A percentile compares a stretch with the other conserved stretches of the same genome.
Evolutionary conservation across 1,140 invertebrate genomes (phyloP).

Genomic region (Anastrepha ludens): DNA sequence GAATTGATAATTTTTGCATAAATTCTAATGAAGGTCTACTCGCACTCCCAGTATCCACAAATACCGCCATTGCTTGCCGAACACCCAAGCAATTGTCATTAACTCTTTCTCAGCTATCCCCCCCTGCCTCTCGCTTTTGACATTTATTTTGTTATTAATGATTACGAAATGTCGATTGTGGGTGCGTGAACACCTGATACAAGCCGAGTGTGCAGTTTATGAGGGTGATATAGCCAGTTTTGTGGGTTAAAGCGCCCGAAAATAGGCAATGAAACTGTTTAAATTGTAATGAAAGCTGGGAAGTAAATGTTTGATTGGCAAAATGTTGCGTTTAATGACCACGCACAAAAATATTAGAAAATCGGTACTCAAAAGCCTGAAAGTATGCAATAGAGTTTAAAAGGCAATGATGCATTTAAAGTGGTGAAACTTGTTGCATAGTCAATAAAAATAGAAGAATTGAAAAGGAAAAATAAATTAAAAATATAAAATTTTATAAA

Average conservation of each 20-base stretch:
- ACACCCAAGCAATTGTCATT: slow-evolving; percentile 36
- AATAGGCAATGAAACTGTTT: slow-evolving; percentile 26
- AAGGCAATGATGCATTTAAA: too few species aligned
- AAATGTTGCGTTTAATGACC: neutral
- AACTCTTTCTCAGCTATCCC: slow-evolving; percentile 30
- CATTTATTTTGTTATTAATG: slow-evolving; percentile 49
- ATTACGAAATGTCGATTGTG: slow-evolving; percentile 46
- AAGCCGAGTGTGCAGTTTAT: neutral
- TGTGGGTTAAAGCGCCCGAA: slow-evolving; percentile 33
- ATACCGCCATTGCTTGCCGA: neutral
- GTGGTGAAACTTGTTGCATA: too few species aligned
- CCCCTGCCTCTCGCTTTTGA: neutral
- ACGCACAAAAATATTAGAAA: neutral
- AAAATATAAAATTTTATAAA: too few species aligned
- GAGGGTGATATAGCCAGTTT: neutral
- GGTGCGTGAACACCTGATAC: slow-evolving; percentile 35
- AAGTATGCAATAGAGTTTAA: slow-evolving; percentile 9
- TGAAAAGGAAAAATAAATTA: neutral
- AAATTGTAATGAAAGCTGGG: neutral
- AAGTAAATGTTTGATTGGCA: neutral
- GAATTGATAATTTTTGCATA: slow-evolving; percentile 53
- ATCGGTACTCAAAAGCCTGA: neutral
- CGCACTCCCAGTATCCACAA: neutral
- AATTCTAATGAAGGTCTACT: slow-evolving; percentile 46
- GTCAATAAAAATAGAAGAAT: neutral